phyloP scores from a whole-genome alignment of 2,113 vertebrate species.

The Peromyscus leucopus region DNA sequence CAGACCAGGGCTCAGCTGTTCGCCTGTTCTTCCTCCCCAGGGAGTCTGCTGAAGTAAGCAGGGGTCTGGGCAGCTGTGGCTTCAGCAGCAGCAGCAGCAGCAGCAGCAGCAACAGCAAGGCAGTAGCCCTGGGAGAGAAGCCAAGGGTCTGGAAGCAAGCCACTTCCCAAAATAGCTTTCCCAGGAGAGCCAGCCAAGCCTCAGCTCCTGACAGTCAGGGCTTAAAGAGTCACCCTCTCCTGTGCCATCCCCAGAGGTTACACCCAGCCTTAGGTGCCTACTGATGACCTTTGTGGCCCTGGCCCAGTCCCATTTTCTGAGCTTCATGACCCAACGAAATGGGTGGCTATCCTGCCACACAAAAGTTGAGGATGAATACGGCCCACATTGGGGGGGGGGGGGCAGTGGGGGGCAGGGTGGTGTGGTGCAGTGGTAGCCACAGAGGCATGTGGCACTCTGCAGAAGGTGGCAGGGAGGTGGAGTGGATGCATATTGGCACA shows the following conservation, averaged over 20 bases:
- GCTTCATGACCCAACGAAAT: neutral
- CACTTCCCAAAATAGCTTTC: constrained; percentile 48
- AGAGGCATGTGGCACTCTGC: neutral
- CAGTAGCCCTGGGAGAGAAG: neutral
- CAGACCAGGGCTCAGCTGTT: neutral
- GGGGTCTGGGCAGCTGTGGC: neutral
- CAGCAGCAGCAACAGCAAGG: neutral
- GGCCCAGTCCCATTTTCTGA: neutral
- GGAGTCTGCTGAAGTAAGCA: neutral
- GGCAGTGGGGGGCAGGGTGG: no score
- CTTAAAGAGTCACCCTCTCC: neutral
- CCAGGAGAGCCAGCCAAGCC: neutral
- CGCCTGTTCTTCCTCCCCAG: neutral
- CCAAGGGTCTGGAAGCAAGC: constrained; percentile 26
- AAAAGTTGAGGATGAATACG: neutral
- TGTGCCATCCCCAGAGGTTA: neutral
- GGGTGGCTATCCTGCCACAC: neutral
- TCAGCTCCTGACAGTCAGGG: neutral
- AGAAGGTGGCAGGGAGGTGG: neutral
- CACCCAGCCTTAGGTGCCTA: neutral
- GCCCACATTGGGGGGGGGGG: neutral
- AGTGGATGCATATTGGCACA: neutral
- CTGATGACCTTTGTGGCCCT: neutral
- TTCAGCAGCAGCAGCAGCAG: neutral
- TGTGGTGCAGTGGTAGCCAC: neutral